Conservation (phyloP, 2,888 invertebrate genomes). For the Philereme transversata region DNA sequence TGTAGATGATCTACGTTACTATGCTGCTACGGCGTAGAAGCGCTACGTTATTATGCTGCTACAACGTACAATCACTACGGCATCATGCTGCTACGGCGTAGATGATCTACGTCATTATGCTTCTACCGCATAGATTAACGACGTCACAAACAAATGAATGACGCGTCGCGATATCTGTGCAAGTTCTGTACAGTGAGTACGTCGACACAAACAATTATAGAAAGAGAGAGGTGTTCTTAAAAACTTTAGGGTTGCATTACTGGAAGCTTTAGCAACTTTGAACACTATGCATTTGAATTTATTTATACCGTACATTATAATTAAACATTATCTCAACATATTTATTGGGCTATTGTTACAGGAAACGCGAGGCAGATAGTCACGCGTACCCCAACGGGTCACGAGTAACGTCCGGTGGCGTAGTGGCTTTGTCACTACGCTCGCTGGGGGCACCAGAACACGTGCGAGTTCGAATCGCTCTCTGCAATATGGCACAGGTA, state of each 20-base stretch:
- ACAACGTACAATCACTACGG: not conserved
- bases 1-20: not conserved
- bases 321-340: too few relatives aligned
- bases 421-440: constrained; percentile 89
- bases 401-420: constrained; percentile 86
- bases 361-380: constrained; percentile 86
- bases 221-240: too few relatives aligned
- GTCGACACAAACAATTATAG: too few relatives aligned
- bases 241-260: too few relatives aligned
- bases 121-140: too few relatives aligned
- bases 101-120: not conserved
- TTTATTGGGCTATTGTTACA: constrained; percentile 19
- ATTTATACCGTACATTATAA: too few relatives aligned
- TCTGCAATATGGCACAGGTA: constrained; percentile 79
- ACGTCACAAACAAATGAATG: too few relatives aligned
- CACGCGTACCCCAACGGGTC: constrained; percentile 86
- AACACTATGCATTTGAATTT: too few relatives aligned
- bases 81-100: constrained; percentile 1
- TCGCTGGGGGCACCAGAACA: constrained; percentile 84
- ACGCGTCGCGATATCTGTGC: too few relatives aligned
- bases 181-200: too few relatives aligned
- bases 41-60: not conserved
- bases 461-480: constrained; percentile 80
- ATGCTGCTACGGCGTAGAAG: not conserved
- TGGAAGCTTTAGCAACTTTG: too few relatives aligned